Evolutionary conservation across 2,888 invertebrate species (phyloP).

Genomic region (Archips xylosteana): DNA sequence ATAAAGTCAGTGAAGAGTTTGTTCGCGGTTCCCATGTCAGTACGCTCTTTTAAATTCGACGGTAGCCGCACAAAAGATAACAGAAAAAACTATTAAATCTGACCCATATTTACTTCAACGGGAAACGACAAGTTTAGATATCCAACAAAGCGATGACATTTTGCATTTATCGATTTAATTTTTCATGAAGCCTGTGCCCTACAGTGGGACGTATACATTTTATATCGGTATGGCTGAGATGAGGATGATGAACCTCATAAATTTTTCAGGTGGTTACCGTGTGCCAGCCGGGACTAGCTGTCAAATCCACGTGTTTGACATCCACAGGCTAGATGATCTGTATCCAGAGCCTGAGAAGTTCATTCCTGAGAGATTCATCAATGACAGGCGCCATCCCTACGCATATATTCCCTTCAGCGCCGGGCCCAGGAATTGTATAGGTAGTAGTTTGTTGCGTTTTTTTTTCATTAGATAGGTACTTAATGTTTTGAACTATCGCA

Average conservation of each 20-base stretch:
- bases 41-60: no score
- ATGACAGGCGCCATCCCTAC: slow-evolving; percentile 75
- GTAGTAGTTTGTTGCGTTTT: slow-evolving; percentile 56
- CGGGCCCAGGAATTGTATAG: slow-evolving; percentile 88
- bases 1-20: no score
- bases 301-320: slow-evolving; percentile 83
- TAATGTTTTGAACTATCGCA: no score
- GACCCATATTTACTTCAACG: no score
- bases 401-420: slow-evolving; percentile 85
- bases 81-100: no score
- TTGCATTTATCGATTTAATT: neutral
- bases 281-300: slow-evolving; percentile 80
- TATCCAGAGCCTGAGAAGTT: slow-evolving; percentile 91
- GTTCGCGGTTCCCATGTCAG: no score
- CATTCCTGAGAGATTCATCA: slow-evolving; percentile 78
- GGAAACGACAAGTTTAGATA: no score
- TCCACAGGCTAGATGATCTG: slow-evolving; percentile 87
- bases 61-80: no score
- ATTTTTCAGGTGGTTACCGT: slow-evolving; percentile 59
- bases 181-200: neutral
- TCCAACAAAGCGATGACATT: neutral
- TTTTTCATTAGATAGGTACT: neutral
- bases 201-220: no score
- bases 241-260: neutral
- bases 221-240: no score